These are phyloP conservation scores for Ciconia nigra DNA, from an alignment of 2,797 vertebrate genomes.

Conservation along the genomic window DNA sequence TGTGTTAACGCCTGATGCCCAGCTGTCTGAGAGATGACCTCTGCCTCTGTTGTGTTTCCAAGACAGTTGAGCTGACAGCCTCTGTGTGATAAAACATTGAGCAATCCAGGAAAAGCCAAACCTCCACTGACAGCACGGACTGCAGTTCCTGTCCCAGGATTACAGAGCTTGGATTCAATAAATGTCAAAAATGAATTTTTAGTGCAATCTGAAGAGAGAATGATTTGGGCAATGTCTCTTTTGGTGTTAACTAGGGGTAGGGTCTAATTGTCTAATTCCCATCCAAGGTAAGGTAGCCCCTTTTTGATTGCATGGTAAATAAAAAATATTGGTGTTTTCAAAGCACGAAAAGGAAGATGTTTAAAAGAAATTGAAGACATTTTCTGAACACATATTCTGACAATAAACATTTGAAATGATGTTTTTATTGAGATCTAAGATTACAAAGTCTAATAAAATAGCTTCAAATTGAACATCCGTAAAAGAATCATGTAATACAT, in stretches of 20 bases:
- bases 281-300: not conserved
- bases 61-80: not conserved
- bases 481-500: not conserved
- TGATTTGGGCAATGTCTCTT: not conserved
- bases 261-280: not conserved
- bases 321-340: not conserved
- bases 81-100: not conserved
- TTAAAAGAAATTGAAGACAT: not conserved
- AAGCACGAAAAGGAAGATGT: not conserved
- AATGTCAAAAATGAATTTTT: slow-evolving; percentile 17
- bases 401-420: not conserved
- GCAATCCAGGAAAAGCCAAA: not conserved
- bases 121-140: not conserved
- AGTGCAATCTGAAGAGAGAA: not conserved
- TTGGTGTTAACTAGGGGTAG: not conserved
- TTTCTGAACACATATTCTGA: not conserved
- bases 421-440: not conserved
- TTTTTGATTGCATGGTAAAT: not conserved
- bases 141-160: not conserved
- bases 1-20: not conserved
- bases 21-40: not conserved
- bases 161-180: not conserved
- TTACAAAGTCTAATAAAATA: not conserved
- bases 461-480: not conserved
- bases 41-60: slow-evolving; percentile 28